These are phyloP conservation scores for Drosophila bifasciata DNA, from an alignment of 1,140 invertebrate genomes.

Conservation along the genomic window DNA sequence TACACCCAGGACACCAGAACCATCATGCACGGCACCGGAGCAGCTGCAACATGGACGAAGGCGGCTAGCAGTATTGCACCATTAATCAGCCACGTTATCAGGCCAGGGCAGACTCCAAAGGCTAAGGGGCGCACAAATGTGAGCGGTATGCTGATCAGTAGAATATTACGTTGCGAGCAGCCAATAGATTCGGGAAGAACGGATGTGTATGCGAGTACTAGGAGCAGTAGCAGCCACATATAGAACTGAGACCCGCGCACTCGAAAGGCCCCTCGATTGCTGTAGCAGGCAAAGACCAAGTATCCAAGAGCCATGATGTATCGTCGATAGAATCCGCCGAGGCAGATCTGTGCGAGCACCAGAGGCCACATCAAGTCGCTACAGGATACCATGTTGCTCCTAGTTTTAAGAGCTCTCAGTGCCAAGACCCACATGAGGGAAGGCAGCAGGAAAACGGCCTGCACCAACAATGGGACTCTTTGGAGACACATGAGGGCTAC, in stretches of 20 bases:
- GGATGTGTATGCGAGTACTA: constrained; percentile 18
- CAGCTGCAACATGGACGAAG: constrained; percentile 9
- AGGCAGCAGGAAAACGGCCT: constrained; percentile 36
- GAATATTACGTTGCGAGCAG: constrained; percentile 19
- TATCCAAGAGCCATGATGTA: constrained; percentile 29
- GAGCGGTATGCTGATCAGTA: constrained; percentile 30
- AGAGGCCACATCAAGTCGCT: background rate
- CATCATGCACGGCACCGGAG: constrained; percentile 4
- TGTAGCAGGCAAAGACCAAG: constrained; percentile 29
- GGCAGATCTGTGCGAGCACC: constrained; percentile 18
- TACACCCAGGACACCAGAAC: constrained; percentile 31
- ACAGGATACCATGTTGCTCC: background rate
- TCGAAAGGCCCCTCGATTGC: constrained; percentile 21
- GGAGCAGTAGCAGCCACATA: constrained; percentile 40
- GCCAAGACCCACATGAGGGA: constrained; percentile 29
- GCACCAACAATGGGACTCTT: constrained; percentile 8
- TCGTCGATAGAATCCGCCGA: constrained; percentile 34
- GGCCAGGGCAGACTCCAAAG: background rate
- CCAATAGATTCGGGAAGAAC: constrained; percentile 40
- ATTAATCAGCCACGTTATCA: constrained; percentile 30
- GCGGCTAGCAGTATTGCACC: constrained; percentile 8
- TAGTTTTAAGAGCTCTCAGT: background rate
- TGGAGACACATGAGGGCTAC: constrained; percentile 40
- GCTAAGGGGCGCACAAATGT: constrained; percentile 34
- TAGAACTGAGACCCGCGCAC: background rate